These are phyloP conservation scores for Macrobrachium rosenbergii DNA, from an alignment of 1,140 invertebrate species.

Conservation along the genomic window DNA sequence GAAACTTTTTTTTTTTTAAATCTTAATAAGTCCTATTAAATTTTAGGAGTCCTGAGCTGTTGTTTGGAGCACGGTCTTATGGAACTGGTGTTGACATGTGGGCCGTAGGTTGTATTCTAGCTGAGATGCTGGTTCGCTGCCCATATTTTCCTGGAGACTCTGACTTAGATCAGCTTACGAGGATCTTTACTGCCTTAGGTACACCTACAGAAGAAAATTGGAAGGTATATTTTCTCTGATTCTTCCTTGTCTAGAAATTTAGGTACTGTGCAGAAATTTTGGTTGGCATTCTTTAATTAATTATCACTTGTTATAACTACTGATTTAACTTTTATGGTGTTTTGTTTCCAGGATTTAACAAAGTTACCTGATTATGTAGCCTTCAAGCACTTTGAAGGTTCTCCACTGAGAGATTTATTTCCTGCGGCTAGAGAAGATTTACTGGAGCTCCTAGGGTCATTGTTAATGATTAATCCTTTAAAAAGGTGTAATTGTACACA, in stretches of 20 bases:
- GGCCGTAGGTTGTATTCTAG: constrained; percentile 98
- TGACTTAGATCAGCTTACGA: constrained; percentile 95
- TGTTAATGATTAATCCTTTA: constrained; percentile 88
- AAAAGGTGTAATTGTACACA: constrained; percentile 86
- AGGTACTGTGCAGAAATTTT: no score
- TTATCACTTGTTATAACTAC: constrained; percentile 68
- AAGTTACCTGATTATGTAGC: constrained; percentile 92
- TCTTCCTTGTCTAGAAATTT: no score
- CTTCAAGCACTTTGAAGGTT: constrained; percentile 89
- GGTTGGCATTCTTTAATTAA: no score
- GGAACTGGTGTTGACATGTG: constrained; percentile 98
- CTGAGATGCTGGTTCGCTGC: constrained; percentile 90
- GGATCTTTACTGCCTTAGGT: constrained; percentile 93
- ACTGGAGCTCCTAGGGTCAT: constrained; percentile 83
- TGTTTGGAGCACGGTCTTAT: constrained; percentile 96
- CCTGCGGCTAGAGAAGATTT: constrained; percentile 95
- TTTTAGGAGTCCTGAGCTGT: constrained; percentile 89
- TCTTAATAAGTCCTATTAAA: background rate
- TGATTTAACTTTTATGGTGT: constrained; percentile 48
- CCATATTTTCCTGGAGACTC: constrained; percentile 97
- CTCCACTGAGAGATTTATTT: constrained; percentile 91
- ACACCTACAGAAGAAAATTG: constrained; percentile 94
- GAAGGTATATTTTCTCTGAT: constrained; percentile 73
- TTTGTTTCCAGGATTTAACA: constrained; percentile 78
- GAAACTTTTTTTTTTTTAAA: no score